Conservation (phyloP, 2,113 vertebrate genomes). For the Chitala chitala region DNA sequence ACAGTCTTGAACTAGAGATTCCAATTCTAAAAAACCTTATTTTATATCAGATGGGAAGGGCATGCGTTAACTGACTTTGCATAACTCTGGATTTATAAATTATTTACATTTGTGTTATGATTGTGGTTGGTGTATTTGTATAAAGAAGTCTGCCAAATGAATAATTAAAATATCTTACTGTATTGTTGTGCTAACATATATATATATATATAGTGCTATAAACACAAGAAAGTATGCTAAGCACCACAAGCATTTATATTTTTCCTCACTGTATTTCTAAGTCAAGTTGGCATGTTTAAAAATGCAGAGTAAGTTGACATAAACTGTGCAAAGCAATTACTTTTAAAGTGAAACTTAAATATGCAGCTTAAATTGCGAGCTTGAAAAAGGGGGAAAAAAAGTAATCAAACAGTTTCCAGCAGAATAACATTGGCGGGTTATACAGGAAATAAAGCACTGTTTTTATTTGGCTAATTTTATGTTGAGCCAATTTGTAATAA, state of each 20-base stretch:
- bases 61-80: slow-evolving; percentile 1
- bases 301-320: neutral
- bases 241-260: neutral
- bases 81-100: slow-evolving; percentile 11
- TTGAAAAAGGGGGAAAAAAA: slow-evolving; percentile 9
- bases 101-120: slow-evolving; percentile 20
- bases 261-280: neutral
- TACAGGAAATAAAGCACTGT: neutral
- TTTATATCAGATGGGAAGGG: neutral
- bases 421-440: neutral
- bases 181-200: neutral
- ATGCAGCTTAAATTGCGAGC: slow-evolving; percentile 2
- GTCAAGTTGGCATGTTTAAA: neutral
- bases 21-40: neutral
- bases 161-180: slow-evolving; percentile 11
- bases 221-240: neutral
- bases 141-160: neutral
- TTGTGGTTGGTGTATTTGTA: slow-evolving; percentile 14
- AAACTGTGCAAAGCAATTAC: neutral
- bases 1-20: neutral
- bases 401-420: slow-evolving; percentile 1
- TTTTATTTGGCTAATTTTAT: neutral
- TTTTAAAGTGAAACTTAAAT: slow-evolving; percentile 12
- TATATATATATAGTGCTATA: neutral
- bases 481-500: neutral